Conservation (phyloP, 1,140 invertebrate species). For the Euwallacea fornicatus region DNA sequence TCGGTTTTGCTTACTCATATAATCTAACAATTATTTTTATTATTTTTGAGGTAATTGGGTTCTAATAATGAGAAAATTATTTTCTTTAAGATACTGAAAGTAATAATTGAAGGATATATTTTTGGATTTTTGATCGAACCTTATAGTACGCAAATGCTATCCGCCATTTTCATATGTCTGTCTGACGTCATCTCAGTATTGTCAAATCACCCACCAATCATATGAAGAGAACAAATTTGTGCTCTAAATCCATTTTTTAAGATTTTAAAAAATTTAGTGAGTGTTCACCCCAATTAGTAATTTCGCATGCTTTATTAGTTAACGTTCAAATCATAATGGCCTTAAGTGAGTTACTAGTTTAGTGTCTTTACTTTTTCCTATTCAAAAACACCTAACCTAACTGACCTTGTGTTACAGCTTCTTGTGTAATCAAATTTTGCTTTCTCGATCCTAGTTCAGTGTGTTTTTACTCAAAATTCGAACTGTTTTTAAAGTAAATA, state of each 20-base stretch:
- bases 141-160: too few species aligned
- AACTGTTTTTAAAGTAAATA: too few species aligned
- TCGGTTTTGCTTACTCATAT: too few species aligned
- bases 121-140: too few species aligned
- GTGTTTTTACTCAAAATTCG: too few species aligned
- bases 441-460: not conserved
- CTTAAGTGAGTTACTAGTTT: slow-evolving; percentile 2
- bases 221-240: not conserved
- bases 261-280: not conserved
- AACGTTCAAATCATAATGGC: not conserved
- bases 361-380: not conserved
- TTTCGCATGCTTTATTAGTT: too few species aligned
- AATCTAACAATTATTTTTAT: too few species aligned
- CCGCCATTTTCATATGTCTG: too few species aligned
- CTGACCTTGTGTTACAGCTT: slow-evolving; percentile 1
- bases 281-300: not conserved
- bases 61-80: too few species aligned
- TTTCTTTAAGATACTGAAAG: too few species aligned
- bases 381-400: slow-evolving; percentile 8
- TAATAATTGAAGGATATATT: too few species aligned
- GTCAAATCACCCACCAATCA: not conserved
- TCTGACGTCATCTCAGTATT: not conserved
- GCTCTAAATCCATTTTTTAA: not conserved
- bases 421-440: not conserved
- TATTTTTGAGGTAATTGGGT: too few species aligned